Evolutionary conservation across 2,888 invertebrate species (phyloP).

Genomic region (Folsomia candida): DNA sequence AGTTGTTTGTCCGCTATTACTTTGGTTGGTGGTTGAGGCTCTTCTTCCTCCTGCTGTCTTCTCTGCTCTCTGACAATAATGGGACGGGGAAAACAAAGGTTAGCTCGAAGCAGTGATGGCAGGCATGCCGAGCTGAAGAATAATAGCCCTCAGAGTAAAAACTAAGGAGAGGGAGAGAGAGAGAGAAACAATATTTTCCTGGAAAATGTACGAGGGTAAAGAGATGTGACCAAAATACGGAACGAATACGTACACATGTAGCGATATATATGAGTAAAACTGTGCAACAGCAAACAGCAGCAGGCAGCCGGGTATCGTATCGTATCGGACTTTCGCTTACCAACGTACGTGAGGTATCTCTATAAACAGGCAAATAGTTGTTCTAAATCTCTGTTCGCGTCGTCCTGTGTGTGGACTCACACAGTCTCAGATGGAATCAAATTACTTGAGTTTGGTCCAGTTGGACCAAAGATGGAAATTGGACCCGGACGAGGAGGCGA

Average conservation of each 20-base stretch:
- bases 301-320: not conserved
- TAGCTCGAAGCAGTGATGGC: not conserved
- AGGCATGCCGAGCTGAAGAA: conserved; percentile 7
- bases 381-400: not conserved
- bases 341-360: not conserved
- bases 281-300: not conserved
- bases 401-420: not conserved
- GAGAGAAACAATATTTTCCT: conserved; percentile 33
- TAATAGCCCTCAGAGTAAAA: conserved; percentile 17
- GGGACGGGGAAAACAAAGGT: conserved; percentile 13
- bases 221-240: conserved; percentile 34
- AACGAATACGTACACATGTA: too few species aligned
- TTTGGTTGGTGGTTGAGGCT: not conserved
- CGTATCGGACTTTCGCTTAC: too few species aligned
- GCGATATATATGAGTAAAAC: not conserved
- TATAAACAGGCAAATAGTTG: not conserved
- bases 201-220: conserved; percentile 10
- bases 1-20: conserved; percentile 8
- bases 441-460: not conserved
- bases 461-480: not conserved
- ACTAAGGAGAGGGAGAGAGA: not conserved
- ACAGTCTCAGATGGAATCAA: not conserved
- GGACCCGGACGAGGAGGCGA: not conserved
- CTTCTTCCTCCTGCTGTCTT: not conserved
- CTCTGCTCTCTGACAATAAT: conserved; percentile 5